Conservation (phyloP, 2,797 vertebrate genomes). For the Molossus alvarezi region DNA sequence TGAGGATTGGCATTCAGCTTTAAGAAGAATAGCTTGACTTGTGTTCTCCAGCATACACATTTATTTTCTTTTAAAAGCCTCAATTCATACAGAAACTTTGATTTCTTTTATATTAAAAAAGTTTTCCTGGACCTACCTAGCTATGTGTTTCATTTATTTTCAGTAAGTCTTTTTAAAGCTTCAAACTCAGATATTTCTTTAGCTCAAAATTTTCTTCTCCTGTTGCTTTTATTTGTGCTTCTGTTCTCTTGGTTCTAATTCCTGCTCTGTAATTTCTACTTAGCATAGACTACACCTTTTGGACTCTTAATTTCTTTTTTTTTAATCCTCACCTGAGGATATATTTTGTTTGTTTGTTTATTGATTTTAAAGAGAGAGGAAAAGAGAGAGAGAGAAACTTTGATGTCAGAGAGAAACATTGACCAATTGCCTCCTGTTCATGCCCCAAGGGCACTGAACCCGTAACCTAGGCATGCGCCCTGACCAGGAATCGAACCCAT, state of each 20-base stretch:
- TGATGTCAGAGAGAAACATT: not conserved
- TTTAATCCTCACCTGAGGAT: not conserved
- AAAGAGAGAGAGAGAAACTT: not conserved
- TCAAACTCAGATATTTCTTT: constrained; percentile 43
- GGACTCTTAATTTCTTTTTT: not conserved
- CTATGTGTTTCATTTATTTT: not conserved
- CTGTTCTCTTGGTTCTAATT: not conserved
- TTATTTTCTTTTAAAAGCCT: not conserved
- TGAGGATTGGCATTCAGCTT: not conserved
- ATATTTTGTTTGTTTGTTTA: not conserved
- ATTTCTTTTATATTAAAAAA: not conserved
- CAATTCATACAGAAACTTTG: not conserved
- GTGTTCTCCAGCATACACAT: not conserved
- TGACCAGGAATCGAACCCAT: not conserved
- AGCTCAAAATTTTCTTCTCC: not conserved
- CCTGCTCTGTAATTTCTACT: not conserved
- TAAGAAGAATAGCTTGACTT: not conserved
- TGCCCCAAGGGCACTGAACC: not conserved
- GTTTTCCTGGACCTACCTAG: constrained; percentile 5
- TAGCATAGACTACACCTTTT: not conserved
- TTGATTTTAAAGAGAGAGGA: no score
- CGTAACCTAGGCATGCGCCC: not conserved
- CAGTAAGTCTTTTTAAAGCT: not conserved
- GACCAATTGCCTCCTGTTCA: not conserved
- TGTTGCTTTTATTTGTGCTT: not conserved